Evolutionary conservation across 2,888 invertebrate genomes (phyloP).

Genomic region (Herminia tarsipennalis): DNA sequence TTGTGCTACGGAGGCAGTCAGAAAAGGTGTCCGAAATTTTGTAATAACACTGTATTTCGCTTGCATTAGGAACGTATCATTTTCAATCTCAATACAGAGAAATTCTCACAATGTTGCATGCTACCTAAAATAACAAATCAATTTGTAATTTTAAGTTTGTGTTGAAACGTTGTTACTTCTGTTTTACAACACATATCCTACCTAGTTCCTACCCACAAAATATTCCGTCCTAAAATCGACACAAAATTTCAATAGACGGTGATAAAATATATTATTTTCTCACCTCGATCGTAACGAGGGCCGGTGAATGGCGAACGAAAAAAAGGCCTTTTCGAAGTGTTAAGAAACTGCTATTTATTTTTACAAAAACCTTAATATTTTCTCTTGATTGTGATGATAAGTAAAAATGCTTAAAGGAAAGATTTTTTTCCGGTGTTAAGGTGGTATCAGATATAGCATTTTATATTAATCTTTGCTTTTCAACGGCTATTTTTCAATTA

Average conservation of each 20-base stretch:
- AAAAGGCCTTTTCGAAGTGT: conserved; percentile 27
- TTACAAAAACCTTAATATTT: conserved; percentile 37
- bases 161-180: too few species aligned
- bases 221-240: conserved; percentile 17
- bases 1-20: too few species aligned
- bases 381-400: conserved; percentile 43
- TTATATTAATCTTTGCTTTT: conserved; percentile 12
- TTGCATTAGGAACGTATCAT: too few species aligned
- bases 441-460: too few species aligned
- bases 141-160: too few species aligned
- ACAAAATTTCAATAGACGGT: conserved; percentile 34
- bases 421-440: conserved; percentile 11
- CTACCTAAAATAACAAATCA: too few species aligned
- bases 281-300: conserved; percentile 29
- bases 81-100: too few species aligned
- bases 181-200: conserved; percentile 6
- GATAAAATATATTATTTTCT: conserved; percentile 37
- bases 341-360: conserved; percentile 43
- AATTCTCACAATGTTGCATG: too few species aligned
- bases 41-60: too few species aligned
- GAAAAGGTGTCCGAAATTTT: too few species aligned
- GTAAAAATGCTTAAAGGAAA: conserved; percentile 27
- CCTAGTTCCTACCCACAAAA: conserved; percentile 12
- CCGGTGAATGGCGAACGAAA: conserved; percentile 25
- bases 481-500: too few species aligned